Conservation (phyloP, 2,113 vertebrate species). For the Larimichthys polyactis region DNA sequence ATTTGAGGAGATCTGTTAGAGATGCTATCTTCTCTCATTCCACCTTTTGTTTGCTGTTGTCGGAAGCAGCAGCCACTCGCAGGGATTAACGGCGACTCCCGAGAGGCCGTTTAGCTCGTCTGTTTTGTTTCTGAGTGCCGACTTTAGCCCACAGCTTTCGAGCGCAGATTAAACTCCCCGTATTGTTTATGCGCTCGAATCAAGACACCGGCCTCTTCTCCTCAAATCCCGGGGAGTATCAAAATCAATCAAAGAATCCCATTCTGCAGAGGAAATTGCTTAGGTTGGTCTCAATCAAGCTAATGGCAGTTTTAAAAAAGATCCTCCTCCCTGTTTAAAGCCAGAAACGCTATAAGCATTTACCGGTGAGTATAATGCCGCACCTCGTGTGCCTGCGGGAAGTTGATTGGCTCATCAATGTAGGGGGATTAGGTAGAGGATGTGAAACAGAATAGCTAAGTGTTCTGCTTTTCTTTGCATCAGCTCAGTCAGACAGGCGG, state of each 20-base stretch:
- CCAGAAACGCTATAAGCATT: slow-evolving; percentile 46
- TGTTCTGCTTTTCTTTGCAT: slow-evolving; percentile 46
- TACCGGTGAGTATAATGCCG: slow-evolving; percentile 45
- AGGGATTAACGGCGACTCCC: slow-evolving; percentile 62
- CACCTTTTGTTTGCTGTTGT: slow-evolving; percentile 47
- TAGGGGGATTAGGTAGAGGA: slow-evolving; percentile 63
- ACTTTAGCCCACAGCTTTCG: slow-evolving; percentile 57
- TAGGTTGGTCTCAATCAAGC: slow-evolving; percentile 77
- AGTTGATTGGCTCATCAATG: slow-evolving; percentile 77
- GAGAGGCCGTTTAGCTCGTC: slow-evolving; percentile 56
- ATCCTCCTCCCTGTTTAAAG: slow-evolving; percentile 69
- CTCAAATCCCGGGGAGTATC: slow-evolving; percentile 46
- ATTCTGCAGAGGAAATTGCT: slow-evolving; percentile 64
- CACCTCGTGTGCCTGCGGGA: slow-evolving; percentile 57
- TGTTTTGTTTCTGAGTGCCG: slow-evolving; percentile 56
- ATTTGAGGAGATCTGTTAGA: slow-evolving; percentile 30
- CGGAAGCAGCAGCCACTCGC: slow-evolving; percentile 55
- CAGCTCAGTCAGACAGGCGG: slow-evolving; percentile 33
- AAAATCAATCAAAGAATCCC: slow-evolving; percentile 57
- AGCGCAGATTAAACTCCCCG: slow-evolving; percentile 67
- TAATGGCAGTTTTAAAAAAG: slow-evolving; percentile 66
- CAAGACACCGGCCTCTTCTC: slow-evolving; percentile 39
- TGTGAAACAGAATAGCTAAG: slow-evolving; percentile 59
- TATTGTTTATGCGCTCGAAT: slow-evolving; percentile 52
- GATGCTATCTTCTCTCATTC: slow-evolving; percentile 49